Evolutionary conservation across 2,797 vertebrate genomes (phyloP).

Genomic region (Myiotriccus ornatus): DNA sequence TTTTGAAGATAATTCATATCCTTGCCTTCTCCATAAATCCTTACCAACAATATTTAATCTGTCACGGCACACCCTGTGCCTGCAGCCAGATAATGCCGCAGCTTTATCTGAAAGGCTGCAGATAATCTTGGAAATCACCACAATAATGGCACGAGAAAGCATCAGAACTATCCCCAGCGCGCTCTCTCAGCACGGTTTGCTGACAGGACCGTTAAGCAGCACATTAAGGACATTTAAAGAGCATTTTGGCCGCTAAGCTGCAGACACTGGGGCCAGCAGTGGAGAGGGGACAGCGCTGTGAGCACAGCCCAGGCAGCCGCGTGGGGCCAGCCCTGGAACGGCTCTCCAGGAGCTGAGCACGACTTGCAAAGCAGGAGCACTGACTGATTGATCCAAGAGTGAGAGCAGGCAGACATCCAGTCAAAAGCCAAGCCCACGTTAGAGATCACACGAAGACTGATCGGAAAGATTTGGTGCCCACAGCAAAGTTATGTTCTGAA

Average conservation of each 20-base stretch:
- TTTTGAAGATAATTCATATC: background rate
- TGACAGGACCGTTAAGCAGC: slow-evolving; percentile 6
- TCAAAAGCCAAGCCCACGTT: background rate
- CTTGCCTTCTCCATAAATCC: background rate
- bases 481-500: slow-evolving; percentile 21
- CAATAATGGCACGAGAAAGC: background rate
- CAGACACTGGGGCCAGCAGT: background rate
- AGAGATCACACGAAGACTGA: background rate
- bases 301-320: slow-evolving; percentile 19
- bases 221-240: background rate
- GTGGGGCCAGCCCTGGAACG: background rate
- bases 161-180: background rate
- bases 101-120: background rate
- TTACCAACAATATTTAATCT: background rate
- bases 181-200: background rate
- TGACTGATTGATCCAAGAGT: background rate
- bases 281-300: background rate
- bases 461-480: slow-evolving; percentile 10
- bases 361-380: slow-evolving; percentile 36
- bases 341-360: slow-evolving; percentile 25
- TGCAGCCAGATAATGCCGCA: background rate
- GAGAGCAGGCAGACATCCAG: slow-evolving; percentile 15
- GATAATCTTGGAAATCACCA: background rate
- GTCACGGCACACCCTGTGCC: background rate
- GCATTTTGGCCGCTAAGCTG: background rate